A percentile compares a stretch with the other conserved stretches of the same genome.
Conservation (phyloP, 1,140 invertebrate species). For the Lysiphlebus fabarum region DNA sequence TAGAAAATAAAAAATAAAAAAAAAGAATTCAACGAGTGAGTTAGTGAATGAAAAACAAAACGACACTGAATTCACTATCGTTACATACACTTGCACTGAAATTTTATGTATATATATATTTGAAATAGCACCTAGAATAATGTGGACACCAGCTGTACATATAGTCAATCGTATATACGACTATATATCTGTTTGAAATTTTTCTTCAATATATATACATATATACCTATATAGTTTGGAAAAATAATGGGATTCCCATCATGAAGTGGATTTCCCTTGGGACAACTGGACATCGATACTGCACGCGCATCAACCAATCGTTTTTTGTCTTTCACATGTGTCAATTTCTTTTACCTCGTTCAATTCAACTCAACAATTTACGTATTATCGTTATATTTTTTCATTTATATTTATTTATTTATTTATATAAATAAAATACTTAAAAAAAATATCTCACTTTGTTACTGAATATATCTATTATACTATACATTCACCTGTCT, state of each 20-base stretch:
- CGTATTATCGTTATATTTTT: conserved; percentile 8
- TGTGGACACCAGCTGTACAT: no score
- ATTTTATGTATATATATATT: no score
- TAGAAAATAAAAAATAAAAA: conserved; percentile 16
- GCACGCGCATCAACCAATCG: conserved; percentile 48
- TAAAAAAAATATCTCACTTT: neutral
- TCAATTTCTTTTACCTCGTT: conserved; percentile 13
- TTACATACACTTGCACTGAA: no score
- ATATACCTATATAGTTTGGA: conserved; percentile 54
- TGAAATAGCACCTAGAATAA: no score
- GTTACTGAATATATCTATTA: neutral
- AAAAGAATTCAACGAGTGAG: conserved; percentile 16
- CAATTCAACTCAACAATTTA: neutral
- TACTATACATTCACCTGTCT: conserved; percentile 25
- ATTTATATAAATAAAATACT: no score
- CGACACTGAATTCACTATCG: no score
- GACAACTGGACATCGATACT: conserved; percentile 53
- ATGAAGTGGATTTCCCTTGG: conserved; percentile 57
- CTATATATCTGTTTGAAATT: conserved; percentile 21
- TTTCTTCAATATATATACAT: conserved; percentile 40
- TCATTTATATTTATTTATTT: neutral
- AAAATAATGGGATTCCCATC: conserved; percentile 58
- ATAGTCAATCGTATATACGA: no score
- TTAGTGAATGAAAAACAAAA: neutral
- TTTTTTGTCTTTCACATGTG: conserved; percentile 43